These are phyloP conservation scores for Amblyteles armatorius DNA, from an alignment of 2,888 invertebrate genomes.

Conservation along the genomic window DNA sequence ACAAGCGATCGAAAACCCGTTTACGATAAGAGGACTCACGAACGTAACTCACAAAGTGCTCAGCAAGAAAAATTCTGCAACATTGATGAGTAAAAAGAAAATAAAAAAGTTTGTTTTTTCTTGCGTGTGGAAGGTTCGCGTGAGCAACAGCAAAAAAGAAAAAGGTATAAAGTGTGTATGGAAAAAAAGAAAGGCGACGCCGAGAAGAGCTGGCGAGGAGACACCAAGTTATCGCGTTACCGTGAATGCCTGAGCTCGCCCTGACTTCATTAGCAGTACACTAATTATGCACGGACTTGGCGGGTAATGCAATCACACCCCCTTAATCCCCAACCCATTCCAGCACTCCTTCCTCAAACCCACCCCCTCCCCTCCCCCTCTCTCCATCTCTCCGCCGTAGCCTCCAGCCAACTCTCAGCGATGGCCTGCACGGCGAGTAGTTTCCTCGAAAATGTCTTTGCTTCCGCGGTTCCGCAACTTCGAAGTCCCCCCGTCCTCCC, in stretches of 20 bases:
- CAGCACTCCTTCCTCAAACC: slow-evolving; percentile 27
- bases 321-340: slow-evolving; percentile 24
- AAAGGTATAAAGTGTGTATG: slow-evolving; percentile 26
- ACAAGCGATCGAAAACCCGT: neutral
- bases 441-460: slow-evolving; percentile 62
- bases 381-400: slow-evolving; percentile 9
- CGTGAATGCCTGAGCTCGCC: slow-evolving; percentile 56
- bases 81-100: neutral
- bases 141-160: slow-evolving; percentile 21
- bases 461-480: slow-evolving; percentile 53
- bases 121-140: neutral
- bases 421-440: slow-evolving; percentile 36
- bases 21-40: neutral
- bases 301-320: slow-evolving; percentile 61
- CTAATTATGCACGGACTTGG: slow-evolving; percentile 69
- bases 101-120: neutral
- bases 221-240: slow-evolving; percentile 65
- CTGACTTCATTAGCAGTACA: slow-evolving; percentile 68
- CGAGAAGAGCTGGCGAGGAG: slow-evolving; percentile 40
- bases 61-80: neutral
- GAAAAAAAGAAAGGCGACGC: slow-evolving; percentile 31
- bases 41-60: neutral
- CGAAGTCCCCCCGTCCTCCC: slow-evolving; percentile 40
- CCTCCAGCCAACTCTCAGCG: slow-evolving; percentile 32
- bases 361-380: slow-evolving; percentile 10